Evolutionary conservation across 2,888 invertebrate genomes (phyloP).

Genomic region (Entomobrya proxima): DNA sequence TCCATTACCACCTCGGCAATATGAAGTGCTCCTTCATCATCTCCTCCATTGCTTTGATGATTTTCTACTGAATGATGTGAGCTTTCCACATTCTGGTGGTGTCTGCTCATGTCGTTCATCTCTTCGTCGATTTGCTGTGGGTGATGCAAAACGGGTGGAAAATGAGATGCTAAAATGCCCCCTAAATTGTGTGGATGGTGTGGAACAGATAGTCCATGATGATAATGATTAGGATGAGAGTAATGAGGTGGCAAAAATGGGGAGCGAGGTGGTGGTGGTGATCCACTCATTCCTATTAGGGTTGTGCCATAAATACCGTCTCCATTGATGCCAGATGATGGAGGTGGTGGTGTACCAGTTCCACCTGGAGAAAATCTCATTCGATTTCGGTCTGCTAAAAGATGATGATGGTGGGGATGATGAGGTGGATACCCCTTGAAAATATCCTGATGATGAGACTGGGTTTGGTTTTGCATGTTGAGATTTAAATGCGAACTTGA

Average conservation of each 20-base stretch:
- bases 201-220: neutral
- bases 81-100: neutral
- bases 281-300: neutral
- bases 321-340: too few relatives aligned
- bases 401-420: neutral
- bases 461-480: neutral
- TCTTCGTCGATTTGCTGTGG: too few relatives aligned
- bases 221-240: conserved; percentile 19
- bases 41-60: neutral
- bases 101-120: too few relatives aligned
- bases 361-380: conserved; percentile 54
- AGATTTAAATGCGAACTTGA: neutral
- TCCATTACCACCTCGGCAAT: conserved; percentile 51
- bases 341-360: neutral
- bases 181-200: conserved; percentile 48
- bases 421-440: conserved; percentile 62
- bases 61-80: too few relatives aligned
- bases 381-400: neutral
- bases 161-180: conserved; percentile 42
- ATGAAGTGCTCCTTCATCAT: conserved; percentile 49
- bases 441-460: conserved; percentile 58
- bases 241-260: conserved; percentile 19
- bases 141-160: conserved; percentile 6
- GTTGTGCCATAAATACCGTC: neutral
- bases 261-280: neutral